Percentiles rank a stretch among this genome's conserved stretches.
Conservation (phyloP, 2,113 vertebrate genomes). For the Pachypanchax playfairii region DNA sequence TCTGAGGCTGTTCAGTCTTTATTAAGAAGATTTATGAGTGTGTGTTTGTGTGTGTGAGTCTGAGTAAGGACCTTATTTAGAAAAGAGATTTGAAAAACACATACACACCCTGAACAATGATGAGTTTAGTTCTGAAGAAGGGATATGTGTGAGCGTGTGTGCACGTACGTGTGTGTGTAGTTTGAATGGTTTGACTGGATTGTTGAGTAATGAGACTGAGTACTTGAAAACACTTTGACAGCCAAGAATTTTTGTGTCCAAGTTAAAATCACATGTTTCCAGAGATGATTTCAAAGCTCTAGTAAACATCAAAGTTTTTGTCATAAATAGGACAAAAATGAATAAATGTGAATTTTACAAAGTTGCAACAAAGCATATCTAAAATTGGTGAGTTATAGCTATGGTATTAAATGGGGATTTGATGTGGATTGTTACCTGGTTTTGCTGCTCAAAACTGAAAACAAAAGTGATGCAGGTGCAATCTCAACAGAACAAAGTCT, state of each 20-base stretch:
- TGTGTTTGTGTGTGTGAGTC: constrained; percentile 19
- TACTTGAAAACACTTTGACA: not conserved
- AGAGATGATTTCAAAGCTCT: no score
- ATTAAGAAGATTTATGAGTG: constrained; percentile 3
- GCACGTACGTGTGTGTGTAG: constrained; percentile 17
- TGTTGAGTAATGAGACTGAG: no score
- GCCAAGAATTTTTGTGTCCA: not conserved
- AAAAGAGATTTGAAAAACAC: constrained; percentile 64
- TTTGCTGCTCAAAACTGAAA: not conserved
- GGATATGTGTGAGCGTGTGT: constrained; percentile 16
- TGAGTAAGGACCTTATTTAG: constrained; percentile 62
- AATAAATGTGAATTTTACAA: no score
- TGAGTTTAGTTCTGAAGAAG: constrained; percentile 26
- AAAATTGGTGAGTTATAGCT: no score
- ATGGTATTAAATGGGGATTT: no score
- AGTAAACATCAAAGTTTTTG: no score
- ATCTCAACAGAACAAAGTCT: constrained; percentile 4
- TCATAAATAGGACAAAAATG: no score
- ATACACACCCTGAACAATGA: constrained; percentile 34
- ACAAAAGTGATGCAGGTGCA: not conserved
- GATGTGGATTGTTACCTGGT: no score
- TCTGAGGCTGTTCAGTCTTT: constrained; percentile 49
- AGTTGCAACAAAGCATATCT: no score
- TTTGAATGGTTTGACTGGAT: constrained; percentile 8
- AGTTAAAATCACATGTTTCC: no score